Percentiles rank a stretch among this genome's conserved stretches.
Conservation (phyloP, 1,140 invertebrate species). For the Trichogramma pretiosum region DNA sequence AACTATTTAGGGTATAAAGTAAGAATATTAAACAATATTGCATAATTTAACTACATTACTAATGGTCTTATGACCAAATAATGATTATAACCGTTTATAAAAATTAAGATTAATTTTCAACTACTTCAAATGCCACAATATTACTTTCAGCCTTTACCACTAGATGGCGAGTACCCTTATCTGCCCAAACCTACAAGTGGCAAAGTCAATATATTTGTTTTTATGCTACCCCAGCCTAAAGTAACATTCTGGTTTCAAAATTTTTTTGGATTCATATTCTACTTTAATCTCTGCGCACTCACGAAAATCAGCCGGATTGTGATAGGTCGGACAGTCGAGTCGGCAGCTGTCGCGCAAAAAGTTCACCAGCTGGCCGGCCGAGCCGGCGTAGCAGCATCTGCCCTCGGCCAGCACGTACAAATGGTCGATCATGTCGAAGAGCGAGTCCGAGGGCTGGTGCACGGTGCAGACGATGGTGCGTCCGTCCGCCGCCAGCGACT, state of each 20-base stretch:
- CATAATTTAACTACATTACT: too few species aligned
- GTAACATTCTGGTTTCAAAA: too few species aligned
- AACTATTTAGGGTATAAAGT: too few species aligned
- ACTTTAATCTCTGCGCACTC: too few species aligned
- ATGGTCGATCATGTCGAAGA: conserved; percentile 86
- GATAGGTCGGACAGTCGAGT: conserved; percentile 73
- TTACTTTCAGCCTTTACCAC: too few species aligned
- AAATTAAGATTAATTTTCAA: too few species aligned
- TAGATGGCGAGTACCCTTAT: too few species aligned
- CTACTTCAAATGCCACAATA: neutral
- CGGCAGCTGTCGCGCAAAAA: conserved; percentile 64
- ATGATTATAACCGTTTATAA: neutral
- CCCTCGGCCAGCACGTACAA: conserved; percentile 75
- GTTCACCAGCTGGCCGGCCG: conserved; percentile 61
- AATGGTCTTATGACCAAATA: too few species aligned
- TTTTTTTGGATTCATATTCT: conserved; percentile 6
- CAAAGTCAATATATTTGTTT: neutral
- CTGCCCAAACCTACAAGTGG: neutral
- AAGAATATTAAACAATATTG: too few species aligned
- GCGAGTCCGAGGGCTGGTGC: conserved; percentile 80
- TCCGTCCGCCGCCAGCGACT: conserved; percentile 68
- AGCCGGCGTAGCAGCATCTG: conserved; percentile 75
- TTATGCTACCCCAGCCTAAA: too few species aligned
- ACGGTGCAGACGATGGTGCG: conserved; percentile 79
- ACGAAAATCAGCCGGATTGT: conserved; percentile 88